Base-by-base conservation (phyloP, 2,888 invertebrate genomes). In the Zygothrica quintamaculata region DNA sequence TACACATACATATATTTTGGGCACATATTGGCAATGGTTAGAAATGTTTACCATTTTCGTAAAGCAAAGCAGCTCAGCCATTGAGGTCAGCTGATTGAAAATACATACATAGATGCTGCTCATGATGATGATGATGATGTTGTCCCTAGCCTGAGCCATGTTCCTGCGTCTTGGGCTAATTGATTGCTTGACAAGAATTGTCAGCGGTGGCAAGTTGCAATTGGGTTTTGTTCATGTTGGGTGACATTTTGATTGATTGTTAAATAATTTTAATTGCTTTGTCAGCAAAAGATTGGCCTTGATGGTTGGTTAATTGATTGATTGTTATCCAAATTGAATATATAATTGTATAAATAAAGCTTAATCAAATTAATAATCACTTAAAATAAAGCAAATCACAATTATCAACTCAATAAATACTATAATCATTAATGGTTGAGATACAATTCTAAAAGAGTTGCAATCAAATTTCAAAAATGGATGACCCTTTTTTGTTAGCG, bases 171-270 rank as follows among this genome's bases (percentile, higher is more conserved):
- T 37, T 36, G 46, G 39, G 36, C 70, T 74, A 72, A 74, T 74
- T 74, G 75, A 74, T 74, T 70, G 70, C 40, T 42, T 47, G 69
- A 58, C 37, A 39, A 47, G 42, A 51, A 60, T 42, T 55, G 48
- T 44, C 43, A 31, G 40, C 39, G 12, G 9, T 25, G 16, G 18
- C 26, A 22, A 18, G 43, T 33, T 47, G 31, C 53, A 65, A 8
- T 8, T 55, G 11, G 22, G 9, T 6, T 11, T 22, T 18, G 26
- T 12, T 55, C 13, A 50, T 34, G 13, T 58, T 51, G 43, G 82
- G 67, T 60, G 69, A 65, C 76, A 66, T 61, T 79, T 76, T 84
- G 84, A 79, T 79, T 79, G 79, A 84, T 86, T 77, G 60, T 48
- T 66, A 39, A 73, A 76, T 62, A 76, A 73, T 69, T 79, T 77